Evolutionary conservation across 1,140 invertebrate species (phyloP), one percentile per base, ranked within the genome.

Genomic region (Acarapis woodi): DNA sequence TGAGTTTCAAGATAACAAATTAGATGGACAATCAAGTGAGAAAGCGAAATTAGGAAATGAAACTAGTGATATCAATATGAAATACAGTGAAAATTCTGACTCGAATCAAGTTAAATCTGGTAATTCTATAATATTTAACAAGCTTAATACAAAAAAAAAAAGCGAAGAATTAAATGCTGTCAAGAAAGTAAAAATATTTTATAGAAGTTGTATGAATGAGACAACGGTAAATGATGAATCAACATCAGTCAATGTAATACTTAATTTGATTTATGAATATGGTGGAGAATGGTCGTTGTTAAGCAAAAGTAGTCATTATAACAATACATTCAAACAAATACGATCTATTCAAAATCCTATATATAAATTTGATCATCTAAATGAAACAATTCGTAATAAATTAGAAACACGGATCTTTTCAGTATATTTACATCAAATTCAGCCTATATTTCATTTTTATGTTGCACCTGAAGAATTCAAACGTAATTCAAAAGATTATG

Each of bases 121-220:
- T n/a, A n/a, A n/a, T n/a, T n/a, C n/a, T n/a, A n/a, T n/a, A n/a
- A n/a, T n/a, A n/a, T n/a, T n/a, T n/a, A n/a, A n/a, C n/a, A n/a
- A n/a, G n/a, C n/a, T n/a, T n/a, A n/a, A n/a, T n/a, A n/a, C n/a
- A n/a, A n/a, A n/a, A n/a, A n/a, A n/a, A n/a, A n/a, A n/a, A n/a
- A n/a, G n/a, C n/a, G n/a, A n/a, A n/a, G n/a, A n/a, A 14, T 14
- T 28, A 8, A 21, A 50, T 16, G 52, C 59, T 0, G 53, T 57
- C 10, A 39, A 47, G 14, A 60, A 62, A 41, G 56, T 54, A 5
- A 62, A 61, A 42, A 47, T 53, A 38, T 46, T 64, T 2, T 64
- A 64, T 43, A 43, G 47, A 4, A 62, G 61, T 1, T 65, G 63
- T 42, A 56, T 64, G 50, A 57, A 64, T 48, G 53, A 38, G 9